phyloP scores from a whole-genome alignment of 2,797 vertebrate species.

The Amniataba percoides region DNA sequence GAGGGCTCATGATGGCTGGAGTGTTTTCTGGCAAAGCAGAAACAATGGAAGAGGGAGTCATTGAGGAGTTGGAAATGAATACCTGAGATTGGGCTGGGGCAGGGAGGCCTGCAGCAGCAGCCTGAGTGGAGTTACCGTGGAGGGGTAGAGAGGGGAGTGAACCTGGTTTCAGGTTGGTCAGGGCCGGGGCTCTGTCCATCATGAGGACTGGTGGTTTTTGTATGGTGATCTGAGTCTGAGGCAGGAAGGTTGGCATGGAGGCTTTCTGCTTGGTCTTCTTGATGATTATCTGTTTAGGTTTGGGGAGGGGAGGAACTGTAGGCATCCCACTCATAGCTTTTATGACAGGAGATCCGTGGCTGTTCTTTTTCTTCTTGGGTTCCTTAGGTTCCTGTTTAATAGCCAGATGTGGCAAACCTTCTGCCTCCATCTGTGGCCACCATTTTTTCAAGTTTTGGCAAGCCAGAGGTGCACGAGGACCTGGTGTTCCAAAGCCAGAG shows the following conservation, averaged over 20 bases:
- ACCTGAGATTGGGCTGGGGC: slow-evolving; percentile 93
- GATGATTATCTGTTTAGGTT: slow-evolving; percentile 93
- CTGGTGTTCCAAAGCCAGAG: slow-evolving; percentile 64
- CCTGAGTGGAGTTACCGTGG: slow-evolving; percentile 82
- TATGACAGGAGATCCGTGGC: slow-evolving; percentile 81
- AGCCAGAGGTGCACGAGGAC: slow-evolving; percentile 62
- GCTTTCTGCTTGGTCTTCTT: slow-evolving; percentile 94
- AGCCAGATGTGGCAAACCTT: slow-evolving; percentile 64
- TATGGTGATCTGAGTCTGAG: slow-evolving; percentile 89
- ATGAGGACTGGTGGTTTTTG: slow-evolving; percentile 77
- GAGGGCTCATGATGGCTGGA: slow-evolving; percentile 54
- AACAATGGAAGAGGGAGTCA: slow-evolving; percentile 70
- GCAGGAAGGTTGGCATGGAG: slow-evolving; percentile 91
- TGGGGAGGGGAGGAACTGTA: slow-evolving; percentile 76
- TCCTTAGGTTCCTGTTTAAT: slow-evolving; percentile 90
- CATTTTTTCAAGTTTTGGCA: slow-evolving; percentile 87
- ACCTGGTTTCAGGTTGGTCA: slow-evolving; percentile 81
- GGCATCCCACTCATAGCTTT: slow-evolving; percentile 79
- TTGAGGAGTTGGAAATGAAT: slow-evolving; percentile 84
- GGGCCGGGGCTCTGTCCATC: slow-evolving; percentile 71
- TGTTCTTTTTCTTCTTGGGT: slow-evolving; percentile 92
- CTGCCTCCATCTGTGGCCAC: slow-evolving; percentile 88
- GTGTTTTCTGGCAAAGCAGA: slow-evolving; percentile 74
- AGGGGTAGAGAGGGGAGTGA: slow-evolving; percentile 70
- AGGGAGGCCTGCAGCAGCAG: slow-evolving; percentile 83